Evolutionary conservation across 1,140 invertebrate genomes (phyloP).

Genomic region (Ylistrum balloti): DNA sequence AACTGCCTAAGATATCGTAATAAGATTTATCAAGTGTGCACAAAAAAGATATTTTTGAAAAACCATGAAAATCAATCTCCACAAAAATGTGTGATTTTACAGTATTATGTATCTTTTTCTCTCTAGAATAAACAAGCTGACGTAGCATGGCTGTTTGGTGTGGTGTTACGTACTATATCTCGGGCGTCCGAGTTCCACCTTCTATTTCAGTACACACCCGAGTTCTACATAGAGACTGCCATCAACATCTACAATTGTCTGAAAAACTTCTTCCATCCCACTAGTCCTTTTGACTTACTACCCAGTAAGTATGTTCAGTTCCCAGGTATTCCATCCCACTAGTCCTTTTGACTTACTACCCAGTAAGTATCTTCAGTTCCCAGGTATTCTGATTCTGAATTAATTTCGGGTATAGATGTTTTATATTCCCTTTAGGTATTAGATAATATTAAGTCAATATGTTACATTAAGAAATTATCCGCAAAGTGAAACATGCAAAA

Average conservation of each 20-base stretch:
- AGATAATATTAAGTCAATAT: too few species aligned
- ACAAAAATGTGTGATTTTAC: too few species aligned
- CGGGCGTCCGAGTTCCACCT: constrained; percentile 85
- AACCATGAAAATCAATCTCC: too few species aligned
- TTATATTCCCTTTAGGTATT: neutral
- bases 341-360: constrained; percentile 85
- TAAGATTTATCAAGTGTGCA: too few species aligned
- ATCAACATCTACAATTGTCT: constrained; percentile 87
- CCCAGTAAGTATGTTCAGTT: constrained; percentile 79
- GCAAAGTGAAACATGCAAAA: too few species aligned
- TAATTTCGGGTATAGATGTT: neutral
- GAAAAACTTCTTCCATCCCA: constrained; percentile 87
- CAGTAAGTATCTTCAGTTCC: constrained; percentile 74
- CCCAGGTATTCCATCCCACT: constrained; percentile 84
- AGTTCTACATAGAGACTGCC: constrained; percentile 90
- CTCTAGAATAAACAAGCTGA: constrained; percentile 85
- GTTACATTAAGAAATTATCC: too few species aligned
- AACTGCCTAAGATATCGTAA: too few species aligned
- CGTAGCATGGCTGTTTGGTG: constrained; percentile 86
- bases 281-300: constrained; percentile 85
- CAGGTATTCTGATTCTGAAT: neutral
- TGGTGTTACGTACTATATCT: constrained; percentile 85
- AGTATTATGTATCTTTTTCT: neutral
- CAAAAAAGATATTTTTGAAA: too few species aligned
- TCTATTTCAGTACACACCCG: constrained; percentile 91